Base-by-base conservation (phyloP, 2,797 vertebrate genomes). In the Malurus splendens region DNA sequence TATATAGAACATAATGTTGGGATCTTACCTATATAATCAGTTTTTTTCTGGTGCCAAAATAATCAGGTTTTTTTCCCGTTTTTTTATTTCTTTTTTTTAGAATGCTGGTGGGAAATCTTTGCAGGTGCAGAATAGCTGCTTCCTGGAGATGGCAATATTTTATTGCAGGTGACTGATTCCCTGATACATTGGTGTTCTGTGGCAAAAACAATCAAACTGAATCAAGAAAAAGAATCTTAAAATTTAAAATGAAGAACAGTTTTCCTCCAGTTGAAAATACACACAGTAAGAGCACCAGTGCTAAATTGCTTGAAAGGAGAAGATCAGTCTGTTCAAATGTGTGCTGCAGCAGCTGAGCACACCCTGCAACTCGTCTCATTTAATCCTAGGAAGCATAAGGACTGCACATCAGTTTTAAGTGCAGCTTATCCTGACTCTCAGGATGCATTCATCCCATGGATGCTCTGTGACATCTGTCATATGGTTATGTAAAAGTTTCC, bases 91-190 rank as follows among this genome's bases (percentile, higher is more conserved):
- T 36, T 36, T 18, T n/a, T 25, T 19, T 48, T 42, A 33, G 23
- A 52, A 47, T 48, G 12, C 18, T 27, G 12, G 18, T 68, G 38
- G 13, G 28, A 81, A 72, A 15, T 11, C 79, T 74, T 74, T 75
- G 19, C 68, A 75, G 57, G n/a, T 91, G 68, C 72, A 89, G 55
- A 90, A 74, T 66, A 89, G 45, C 76, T 81, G 13, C 76, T 86
- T 86, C 90, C 92, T 93, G 89, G 90, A 93, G 85, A 74, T 90
- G 87, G 85, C 89, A 93, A 92, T 82, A 85, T 91, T 93, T 90
- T 91, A 74, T 90, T 80, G 70, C 77, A 78, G 77, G 90, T 93
- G 77, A 45, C 77, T 66, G 76, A 74, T 91, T 92, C 50, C 30
- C 28, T 89, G 14, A 44, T 42, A 55, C 33, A 12, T 22, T 67